Percentiles rank a stretch among this genome's conserved stretches.
phyloP scores from a whole-genome alignment of 1,140 invertebrate genomes.

The Thrips palmi region DNA sequence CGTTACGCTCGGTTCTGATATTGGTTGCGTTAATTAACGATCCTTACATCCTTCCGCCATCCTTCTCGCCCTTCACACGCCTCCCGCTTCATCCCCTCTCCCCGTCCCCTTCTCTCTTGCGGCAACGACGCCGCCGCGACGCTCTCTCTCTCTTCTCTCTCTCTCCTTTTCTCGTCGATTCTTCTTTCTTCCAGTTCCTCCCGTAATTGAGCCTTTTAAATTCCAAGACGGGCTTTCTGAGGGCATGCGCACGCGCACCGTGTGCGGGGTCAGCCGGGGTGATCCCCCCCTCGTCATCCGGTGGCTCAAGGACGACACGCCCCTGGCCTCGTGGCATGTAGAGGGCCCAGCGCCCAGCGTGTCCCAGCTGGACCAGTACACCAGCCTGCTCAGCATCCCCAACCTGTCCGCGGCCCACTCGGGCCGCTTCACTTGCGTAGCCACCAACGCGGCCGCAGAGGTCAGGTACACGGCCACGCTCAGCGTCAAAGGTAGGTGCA shows the following conservation, averaged over 20 bases:
- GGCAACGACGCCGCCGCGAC: no score
- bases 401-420: slow-evolving; percentile 51
- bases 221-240: slow-evolving; percentile 65
- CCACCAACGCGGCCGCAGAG: slow-evolving; percentile 56
- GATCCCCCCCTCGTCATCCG: slow-evolving; percentile 53
- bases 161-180: slow-evolving; percentile 40
- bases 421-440: slow-evolving; percentile 65
- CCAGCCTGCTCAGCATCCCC: slow-evolving; percentile 57
- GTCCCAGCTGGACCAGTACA: slow-evolving; percentile 51
- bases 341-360: slow-evolving; percentile 34
- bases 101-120: no score
- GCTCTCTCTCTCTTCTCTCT: slow-evolving; percentile 39
- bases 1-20: no score
- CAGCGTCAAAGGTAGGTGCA: slow-evolving; percentile 63
- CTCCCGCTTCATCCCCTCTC: not conserved
- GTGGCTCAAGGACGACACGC: slow-evolving; percentile 60
- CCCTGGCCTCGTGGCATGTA: slow-evolving; percentile 30
- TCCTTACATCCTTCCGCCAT: slow-evolving; percentile 10
- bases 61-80: slow-evolving; percentile 6
- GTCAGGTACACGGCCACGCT: slow-evolving; percentile 62
- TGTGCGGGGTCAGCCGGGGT: slow-evolving; percentile 66
- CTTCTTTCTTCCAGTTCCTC: slow-evolving; percentile 61
- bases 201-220: slow-evolving; percentile 66
- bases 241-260: slow-evolving; percentile 65
- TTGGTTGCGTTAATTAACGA: no score